Conservation (phyloP, 1,140 invertebrate species). For the Aphelenchoides fujianensis region DNA sequence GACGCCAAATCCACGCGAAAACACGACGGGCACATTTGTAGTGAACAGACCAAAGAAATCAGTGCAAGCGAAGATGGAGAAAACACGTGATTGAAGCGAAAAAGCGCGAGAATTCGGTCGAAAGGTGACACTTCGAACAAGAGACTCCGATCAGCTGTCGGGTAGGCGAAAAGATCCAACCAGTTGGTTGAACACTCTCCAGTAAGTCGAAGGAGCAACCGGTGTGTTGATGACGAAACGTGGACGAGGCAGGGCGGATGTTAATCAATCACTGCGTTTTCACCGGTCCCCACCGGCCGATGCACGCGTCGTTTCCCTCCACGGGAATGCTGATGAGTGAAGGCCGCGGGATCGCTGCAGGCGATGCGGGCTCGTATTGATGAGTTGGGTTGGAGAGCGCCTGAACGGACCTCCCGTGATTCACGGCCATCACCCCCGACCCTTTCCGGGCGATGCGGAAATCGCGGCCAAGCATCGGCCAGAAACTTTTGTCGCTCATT, state of each 20-base stretch:
- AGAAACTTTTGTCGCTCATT: no score
- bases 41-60: no score
- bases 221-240: not conserved
- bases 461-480: not conserved
- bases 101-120: no score
- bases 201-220: not conserved
- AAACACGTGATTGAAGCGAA: no score
- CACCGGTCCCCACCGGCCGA: not conserved
- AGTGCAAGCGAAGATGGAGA: no score
- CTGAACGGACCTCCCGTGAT: not conserved
- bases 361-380: not conserved
- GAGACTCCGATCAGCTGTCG: no score
- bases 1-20: no score
- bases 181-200: no score
- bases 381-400: not conserved
- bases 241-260: not conserved
- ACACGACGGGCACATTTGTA: no score
- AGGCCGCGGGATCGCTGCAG: not conserved
- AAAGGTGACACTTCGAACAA: no score
- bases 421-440: not conserved
- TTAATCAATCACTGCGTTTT: conserved; percentile 1
- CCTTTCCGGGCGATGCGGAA: not conserved
- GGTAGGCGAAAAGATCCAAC: no score
- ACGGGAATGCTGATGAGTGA: not conserved
- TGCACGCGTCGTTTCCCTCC: not conserved